Evolutionary conservation across 2,888 invertebrate genomes (phyloP).

Genomic region (Ornithoptera alexandrae): DNA sequence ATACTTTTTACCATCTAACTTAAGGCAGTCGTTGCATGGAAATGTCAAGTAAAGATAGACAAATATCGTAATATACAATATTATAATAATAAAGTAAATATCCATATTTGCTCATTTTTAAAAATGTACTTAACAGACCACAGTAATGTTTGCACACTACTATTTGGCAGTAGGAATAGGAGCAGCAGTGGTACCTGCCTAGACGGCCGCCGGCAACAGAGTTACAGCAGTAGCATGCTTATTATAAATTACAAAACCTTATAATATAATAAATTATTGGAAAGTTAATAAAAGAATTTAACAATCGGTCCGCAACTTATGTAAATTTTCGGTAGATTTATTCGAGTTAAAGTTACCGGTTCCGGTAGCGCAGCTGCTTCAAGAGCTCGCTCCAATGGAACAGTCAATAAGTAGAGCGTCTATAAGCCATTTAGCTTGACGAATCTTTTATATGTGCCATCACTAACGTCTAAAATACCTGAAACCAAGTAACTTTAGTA

Average conservation of each 20-base stretch:
- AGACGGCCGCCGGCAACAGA: not conserved
- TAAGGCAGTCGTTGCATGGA: not conserved
- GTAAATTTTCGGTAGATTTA: constrained; percentile 21
- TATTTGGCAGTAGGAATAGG: too few relatives aligned
- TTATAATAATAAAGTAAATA: not conserved
- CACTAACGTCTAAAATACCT: not conserved
- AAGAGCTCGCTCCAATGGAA: constrained; percentile 10
- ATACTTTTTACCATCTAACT: not conserved
- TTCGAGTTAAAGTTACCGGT: constrained; percentile 21
- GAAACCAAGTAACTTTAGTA: not conserved
- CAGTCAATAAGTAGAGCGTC: constrained; percentile 9
- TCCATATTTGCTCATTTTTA: not conserved
- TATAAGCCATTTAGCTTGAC: constrained; percentile 20
- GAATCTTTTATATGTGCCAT: not conserved
- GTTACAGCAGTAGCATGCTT: not conserved
- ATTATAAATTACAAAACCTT: not conserved
- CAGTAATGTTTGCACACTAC: too few relatives aligned
- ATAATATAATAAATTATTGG: not conserved
- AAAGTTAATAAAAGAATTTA: constrained; percentile 12
- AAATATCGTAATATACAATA: not conserved
- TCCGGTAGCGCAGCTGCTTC: constrained; percentile 16
- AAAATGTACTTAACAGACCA: not conserved
- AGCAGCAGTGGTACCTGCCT: not conserved
- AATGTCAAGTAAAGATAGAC: not conserved
- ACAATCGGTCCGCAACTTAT: constrained; percentile 5